Evolutionary conservation across 92 coral and sea anemone genomes (phyloP).

Genomic region (Bergia puertoricense): DNA sequence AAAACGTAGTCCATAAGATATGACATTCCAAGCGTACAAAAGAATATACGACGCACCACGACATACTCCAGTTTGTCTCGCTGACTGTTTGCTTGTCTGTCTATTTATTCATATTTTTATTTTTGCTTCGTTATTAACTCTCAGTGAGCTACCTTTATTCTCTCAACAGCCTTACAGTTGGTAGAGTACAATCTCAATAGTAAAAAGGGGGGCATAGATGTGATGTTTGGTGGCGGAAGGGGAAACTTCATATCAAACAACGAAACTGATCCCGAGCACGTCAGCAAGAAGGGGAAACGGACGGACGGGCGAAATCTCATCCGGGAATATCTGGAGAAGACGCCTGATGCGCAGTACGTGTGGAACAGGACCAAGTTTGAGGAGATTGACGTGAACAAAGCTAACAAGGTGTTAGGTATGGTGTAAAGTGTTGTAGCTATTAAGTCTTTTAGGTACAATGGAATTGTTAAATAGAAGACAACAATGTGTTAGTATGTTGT

Average conservation of each 20-base stretch:
- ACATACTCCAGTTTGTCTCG: no score
- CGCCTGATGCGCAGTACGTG: conserved; percentile 57
- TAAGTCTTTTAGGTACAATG: not conserved
- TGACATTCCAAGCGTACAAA: no score
- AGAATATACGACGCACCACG: no score
- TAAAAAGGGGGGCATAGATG: conserved; percentile 65
- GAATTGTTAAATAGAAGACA: no score
- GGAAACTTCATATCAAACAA: conserved; percentile 58
- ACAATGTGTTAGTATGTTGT: no score
- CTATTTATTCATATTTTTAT: no score
- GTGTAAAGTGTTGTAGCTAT: not conserved
- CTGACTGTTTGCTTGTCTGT: no score
- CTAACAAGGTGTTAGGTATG: conserved; percentile 76
- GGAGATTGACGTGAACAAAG: conserved; percentile 60
- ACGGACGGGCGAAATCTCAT: conserved; percentile 71
- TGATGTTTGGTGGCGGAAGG: conserved; percentile 73
- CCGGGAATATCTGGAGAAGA: conserved; percentile 60
- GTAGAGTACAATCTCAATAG: conserved; percentile 26
- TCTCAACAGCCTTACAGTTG: conserved; percentile 33
- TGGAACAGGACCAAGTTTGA: conserved; percentile 72
- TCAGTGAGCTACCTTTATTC: not conserved
- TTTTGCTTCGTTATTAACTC: not conserved
- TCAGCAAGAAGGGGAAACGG: conserved; percentile 47
- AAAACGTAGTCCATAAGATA: no score
- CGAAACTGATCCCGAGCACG: conserved; percentile 68